Evolutionary conservation across 2,888 invertebrate genomes (phyloP), one percentile per base, ranked within the genome.

Genomic region (Drosophila parthenogenetica): DNA sequence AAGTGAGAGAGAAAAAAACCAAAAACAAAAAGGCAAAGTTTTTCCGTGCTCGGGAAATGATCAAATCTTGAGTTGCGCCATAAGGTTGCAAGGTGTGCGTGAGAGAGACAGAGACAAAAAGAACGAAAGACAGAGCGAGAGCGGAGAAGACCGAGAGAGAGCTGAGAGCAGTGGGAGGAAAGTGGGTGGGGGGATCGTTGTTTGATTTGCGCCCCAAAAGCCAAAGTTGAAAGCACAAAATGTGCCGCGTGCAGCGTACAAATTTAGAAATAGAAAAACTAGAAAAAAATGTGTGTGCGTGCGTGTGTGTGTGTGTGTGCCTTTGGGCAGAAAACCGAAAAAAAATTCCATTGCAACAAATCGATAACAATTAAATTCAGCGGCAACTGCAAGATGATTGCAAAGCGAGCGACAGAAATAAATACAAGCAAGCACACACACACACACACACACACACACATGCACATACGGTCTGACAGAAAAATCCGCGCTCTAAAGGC

Each of bases 291-390:
- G 3, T 8, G 4, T 4, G n/a, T 8, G 2, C 25, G 14, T 25
- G 4, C 7, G 19, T 3, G 14, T 10, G 13, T 17, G 7, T 32
- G 7, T 17, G 13, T 32, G 3, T 11, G 17, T 49, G 16, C n/a
- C 42, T 17, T 29, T 55, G 16, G 19, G 40, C 32, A 43, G 22
- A 29, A 57, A 45, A 45, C 45, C 55, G 16, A n/a, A 11, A n/a
- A 22, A 57, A 29, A 32, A 53, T 49, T 35, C 8, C 50, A 48
- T 19, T 51, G 68, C 60, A 61, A 66, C 51, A 68, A 78, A 85
- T 83, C 82, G 69, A 83, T 83, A 83, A 58, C 65, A 79, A 75
- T 76, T 82, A 73, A 81, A 72, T 69, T 57, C 8, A 60, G 49
- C 61, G 61, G 40, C 65, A 54, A 60, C 45, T 65, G 65, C 61